Evolutionary conservation across 1,140 invertebrate species (phyloP), one percentile per base, ranked within the genome.

Genomic region (Drosophila quadrilineata): DNA sequence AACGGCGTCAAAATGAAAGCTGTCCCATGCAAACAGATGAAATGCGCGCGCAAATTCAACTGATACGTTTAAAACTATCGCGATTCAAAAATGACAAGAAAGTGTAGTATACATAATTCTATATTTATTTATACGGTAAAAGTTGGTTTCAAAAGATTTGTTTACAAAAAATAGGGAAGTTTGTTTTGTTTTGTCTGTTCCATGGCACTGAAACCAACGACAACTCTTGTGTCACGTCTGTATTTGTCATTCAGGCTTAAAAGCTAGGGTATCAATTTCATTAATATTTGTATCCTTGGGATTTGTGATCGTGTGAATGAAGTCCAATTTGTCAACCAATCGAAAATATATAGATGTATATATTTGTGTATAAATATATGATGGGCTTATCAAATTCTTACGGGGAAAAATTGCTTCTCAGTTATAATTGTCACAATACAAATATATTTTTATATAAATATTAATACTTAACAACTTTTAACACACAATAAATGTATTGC

Each of bases 391-490:
- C n/a, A n/a, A n/a, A n/a, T n/a, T n/a, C n/a, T n/a, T n/a, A n/a
- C n/a, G 69, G 24, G 28, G 54, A 84, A 73, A 82, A 58, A 82
- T 82, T 82, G 76, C 76, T 82, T 82, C 26, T 84, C 56, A 63
- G 50, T 67, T 77, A n/a, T n/a, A 84, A 84, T 84, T 84, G 64
- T 84, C 77, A 84, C 77, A 84, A 71, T 84, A 64, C 57, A 58
- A 59, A 84, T 65, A 35, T 45, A 79, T 75, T 72, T 82, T 24
- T 53, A 26, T 53, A 26, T 53, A 17, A 40, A 53, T 53, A 33
- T 54, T 24, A 84, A 66, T 84, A 84, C 65, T 74, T 56, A 84
- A 84, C 73, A 84, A 57, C 60, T 84, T n/a, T 84, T 73, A 84
- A 84, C 69, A 35, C 57, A 70, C 69, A 71, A 76, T 70, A 74